A percentile compares a stretch with the other conserved stretches of the same genome.
These are phyloP conservation scores for Thunnus thynnus DNA, from an alignment of 2,113 vertebrate species.

Conservation along the genomic window DNA sequence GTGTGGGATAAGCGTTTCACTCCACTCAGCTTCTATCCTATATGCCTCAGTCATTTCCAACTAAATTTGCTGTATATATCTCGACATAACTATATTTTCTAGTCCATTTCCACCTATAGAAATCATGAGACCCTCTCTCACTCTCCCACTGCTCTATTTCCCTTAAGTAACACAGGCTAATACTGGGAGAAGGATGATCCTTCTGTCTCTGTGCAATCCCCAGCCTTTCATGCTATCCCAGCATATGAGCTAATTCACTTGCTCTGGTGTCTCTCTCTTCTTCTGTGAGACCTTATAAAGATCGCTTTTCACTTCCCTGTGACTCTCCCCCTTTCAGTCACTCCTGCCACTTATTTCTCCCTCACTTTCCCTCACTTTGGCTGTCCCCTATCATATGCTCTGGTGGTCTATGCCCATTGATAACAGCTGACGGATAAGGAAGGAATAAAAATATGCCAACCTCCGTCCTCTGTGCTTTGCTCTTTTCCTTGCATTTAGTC, in stretches of 20 bases:
- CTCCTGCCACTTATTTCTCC: conserved; percentile 2
- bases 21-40: conserved; percentile 4
- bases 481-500: conserved; percentile 43
- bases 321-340: conserved; percentile 20
- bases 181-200: conserved; percentile 34
- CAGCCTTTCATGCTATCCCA: conserved; percentile 3
- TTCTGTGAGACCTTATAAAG: conserved; percentile 22
- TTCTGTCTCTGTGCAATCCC: conserved; percentile 2
- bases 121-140: neutral
- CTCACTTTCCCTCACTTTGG: conserved; percentile 18
- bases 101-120: conserved; percentile 32
- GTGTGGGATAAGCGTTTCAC: conserved; percentile 47
- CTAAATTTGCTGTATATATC: conserved; percentile 21
- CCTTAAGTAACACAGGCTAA: conserved; percentile 15
- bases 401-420: conserved; percentile 66
- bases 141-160: conserved; percentile 32
- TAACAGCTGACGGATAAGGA: conserved; percentile 50
- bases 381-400: conserved; percentile 70
- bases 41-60: conserved; percentile 21
- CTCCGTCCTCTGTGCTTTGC: conserved; percentile 1
- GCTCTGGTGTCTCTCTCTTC: conserved; percentile 9
- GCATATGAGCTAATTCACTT: conserved; percentile 42
- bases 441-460: conserved; percentile 48
- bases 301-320: conserved; percentile 28
- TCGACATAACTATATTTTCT: conserved; percentile 32